These are phyloP conservation scores for Rhaphigaster nebulosa DNA, from an alignment of 2,888 invertebrate genomes.

Conservation along the genomic window DNA sequence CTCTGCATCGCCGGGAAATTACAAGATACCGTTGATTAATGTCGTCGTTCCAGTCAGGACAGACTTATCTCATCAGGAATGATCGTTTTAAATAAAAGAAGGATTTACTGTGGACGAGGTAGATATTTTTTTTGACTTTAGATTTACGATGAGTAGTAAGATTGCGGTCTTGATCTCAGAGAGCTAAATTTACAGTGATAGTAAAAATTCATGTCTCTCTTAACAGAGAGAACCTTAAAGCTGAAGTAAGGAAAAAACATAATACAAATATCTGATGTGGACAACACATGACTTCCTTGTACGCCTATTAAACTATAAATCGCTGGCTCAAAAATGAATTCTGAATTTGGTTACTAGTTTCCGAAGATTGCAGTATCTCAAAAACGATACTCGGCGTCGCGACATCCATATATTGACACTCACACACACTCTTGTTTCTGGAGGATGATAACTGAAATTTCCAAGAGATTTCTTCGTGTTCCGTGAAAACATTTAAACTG, in stretches of 20 bases:
- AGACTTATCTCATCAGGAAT: background rate
- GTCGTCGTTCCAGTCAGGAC: background rate
- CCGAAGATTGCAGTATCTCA: too few species aligned
- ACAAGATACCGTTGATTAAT: slow-evolving; percentile 44
- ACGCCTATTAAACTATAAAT: too few species aligned
- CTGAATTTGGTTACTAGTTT: too few species aligned
- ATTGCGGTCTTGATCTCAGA: background rate
- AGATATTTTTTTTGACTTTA: background rate
- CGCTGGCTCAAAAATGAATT: too few species aligned
- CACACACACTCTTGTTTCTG: too few species aligned
- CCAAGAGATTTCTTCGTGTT: too few species aligned
- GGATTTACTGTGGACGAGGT: background rate
- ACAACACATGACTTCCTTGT: too few species aligned
- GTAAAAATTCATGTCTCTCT: background rate
- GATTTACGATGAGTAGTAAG: slow-evolving; percentile 1
- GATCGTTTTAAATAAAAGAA: background rate
- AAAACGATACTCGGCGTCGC: too few species aligned
- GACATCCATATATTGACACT: too few species aligned
- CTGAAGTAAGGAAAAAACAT: background rate
- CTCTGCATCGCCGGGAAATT: background rate
- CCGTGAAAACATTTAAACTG: too few species aligned
- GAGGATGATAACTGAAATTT: too few species aligned
- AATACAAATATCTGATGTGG: too few species aligned
- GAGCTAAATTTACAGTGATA: background rate
- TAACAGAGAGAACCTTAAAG: background rate